phyloP scores from a whole-genome alignment of 2,888 invertebrate genomes.

The Dicranocentrus wangi region DNA sequence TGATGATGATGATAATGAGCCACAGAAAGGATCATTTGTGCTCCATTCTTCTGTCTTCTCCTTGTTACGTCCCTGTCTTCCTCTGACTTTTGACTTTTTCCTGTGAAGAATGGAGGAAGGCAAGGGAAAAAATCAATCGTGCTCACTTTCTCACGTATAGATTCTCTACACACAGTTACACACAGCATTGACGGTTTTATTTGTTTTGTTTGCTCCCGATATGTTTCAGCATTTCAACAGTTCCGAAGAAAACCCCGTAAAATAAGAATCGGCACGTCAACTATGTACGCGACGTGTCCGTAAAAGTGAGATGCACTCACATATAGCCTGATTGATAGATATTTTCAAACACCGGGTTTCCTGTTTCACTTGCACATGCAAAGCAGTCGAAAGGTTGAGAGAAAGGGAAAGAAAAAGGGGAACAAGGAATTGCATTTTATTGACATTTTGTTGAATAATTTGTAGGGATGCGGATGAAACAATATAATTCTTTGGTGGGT shows the following conservation, averaged over 20 bases:
- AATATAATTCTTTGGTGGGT: too few relatives aligned
- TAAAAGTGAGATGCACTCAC: too few relatives aligned
- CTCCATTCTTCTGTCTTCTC: constrained; percentile 4
- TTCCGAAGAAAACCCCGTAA: neutral
- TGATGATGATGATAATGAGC: constrained; percentile 17
- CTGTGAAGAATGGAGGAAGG: neutral
- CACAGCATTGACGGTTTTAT: constrained; percentile 16
- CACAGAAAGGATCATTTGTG: constrained; percentile 10
- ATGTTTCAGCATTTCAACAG: constrained; percentile 29
- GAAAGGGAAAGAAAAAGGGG: too few relatives aligned
- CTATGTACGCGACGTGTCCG: too few relatives aligned
- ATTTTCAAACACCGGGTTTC: too few relatives aligned
- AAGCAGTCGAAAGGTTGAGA: too few relatives aligned
- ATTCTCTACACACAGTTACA: neutral
- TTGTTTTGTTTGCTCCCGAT: constrained; percentile 7
- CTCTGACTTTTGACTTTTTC: neutral
- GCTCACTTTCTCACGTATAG: neutral
- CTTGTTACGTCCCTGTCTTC: neutral
- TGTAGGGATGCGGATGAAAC: too few relatives aligned
- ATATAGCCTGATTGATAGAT: too few relatives aligned
- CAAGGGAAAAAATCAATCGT: neutral
- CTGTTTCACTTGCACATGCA: too few relatives aligned
- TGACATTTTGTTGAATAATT: too few relatives aligned
- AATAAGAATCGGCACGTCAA: too few relatives aligned
- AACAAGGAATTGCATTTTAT: too few relatives aligned